Conservation (phyloP, 2,888 invertebrate genomes). For the Magallana nippona region DNA sequence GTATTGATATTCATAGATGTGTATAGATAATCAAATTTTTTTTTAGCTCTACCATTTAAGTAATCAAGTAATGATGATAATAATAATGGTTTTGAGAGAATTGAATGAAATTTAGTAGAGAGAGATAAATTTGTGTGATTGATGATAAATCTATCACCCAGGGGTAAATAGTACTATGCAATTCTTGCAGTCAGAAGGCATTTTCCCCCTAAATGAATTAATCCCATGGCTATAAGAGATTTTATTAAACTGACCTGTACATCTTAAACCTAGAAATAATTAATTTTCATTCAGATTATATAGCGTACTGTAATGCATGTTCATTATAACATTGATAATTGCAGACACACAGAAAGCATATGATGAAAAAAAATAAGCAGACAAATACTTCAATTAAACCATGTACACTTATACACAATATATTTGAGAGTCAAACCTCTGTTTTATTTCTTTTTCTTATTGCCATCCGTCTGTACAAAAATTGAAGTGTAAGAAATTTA, state of each 20-base stretch:
- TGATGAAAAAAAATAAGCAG: constrained; percentile 1
- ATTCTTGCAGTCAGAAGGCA: no score
- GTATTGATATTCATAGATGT: no score
- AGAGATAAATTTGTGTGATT: no score
- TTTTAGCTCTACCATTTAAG: no score
- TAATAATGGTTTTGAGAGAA: no score
- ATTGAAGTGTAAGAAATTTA: not conserved
- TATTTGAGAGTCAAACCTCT: not conserved
- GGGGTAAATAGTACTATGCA: no score
- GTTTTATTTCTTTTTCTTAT: constrained; percentile 23
- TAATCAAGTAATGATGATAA: no score
- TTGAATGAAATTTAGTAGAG: no score
- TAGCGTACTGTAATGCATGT: no score
- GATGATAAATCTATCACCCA: no score
- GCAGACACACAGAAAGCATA: constrained; percentile 5
- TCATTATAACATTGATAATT: not conserved
- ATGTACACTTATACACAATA: not conserved
- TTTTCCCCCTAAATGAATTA: no score
- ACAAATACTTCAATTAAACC: constrained; percentile 2
- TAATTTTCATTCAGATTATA: not conserved
- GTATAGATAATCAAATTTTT: no score
- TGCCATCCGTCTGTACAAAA: constrained; percentile 33
- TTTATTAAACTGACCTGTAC: not conserved
- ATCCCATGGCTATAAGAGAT: not conserved
- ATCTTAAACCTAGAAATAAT: not conserved